phyloP scores from a whole-genome alignment of 2,113 vertebrate species.

The Rynchops niger region DNA sequence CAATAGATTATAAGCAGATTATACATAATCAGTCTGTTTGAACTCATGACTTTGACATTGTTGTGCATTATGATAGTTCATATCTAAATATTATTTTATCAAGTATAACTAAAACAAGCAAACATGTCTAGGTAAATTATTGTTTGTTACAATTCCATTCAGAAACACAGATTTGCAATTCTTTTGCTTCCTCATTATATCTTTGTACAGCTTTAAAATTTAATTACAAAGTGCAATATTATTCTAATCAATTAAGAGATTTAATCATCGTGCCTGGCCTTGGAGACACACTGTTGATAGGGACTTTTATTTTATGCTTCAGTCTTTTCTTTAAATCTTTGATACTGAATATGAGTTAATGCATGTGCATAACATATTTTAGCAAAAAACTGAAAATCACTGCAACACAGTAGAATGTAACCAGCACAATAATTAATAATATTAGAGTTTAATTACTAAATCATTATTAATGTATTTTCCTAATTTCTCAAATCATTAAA shows the following conservation, averaged over 20 bases:
- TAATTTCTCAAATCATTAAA: conserved; percentile 78
- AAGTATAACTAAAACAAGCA: conserved; percentile 4
- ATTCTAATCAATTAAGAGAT: neutral
- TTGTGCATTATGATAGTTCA: neutral
- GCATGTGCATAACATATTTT: neutral
- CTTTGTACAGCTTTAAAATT: neutral
- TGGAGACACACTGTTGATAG: neutral
- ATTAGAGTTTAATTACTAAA: conserved; percentile 50
- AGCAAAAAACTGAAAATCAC: neutral
- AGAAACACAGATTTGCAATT: neutral
- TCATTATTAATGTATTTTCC: conserved; percentile 48
- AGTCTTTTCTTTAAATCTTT: neutral
- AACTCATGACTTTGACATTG: neutral
- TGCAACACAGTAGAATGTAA: neutral
- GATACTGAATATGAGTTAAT: neutral
- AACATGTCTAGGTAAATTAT: conserved; percentile 47
- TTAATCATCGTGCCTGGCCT: neutral
- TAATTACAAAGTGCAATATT: neutral
- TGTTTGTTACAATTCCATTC: neutral
- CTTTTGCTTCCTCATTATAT: neutral
- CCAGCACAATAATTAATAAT: conserved; percentile 37
- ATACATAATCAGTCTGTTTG: neutral
- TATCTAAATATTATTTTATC: neutral
- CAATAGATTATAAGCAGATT: neutral
- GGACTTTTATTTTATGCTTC: neutral